These are phyloP conservation scores for Cybosia mesomella DNA, from an alignment of 2,888 invertebrate genomes.

Conservation along the genomic window DNA sequence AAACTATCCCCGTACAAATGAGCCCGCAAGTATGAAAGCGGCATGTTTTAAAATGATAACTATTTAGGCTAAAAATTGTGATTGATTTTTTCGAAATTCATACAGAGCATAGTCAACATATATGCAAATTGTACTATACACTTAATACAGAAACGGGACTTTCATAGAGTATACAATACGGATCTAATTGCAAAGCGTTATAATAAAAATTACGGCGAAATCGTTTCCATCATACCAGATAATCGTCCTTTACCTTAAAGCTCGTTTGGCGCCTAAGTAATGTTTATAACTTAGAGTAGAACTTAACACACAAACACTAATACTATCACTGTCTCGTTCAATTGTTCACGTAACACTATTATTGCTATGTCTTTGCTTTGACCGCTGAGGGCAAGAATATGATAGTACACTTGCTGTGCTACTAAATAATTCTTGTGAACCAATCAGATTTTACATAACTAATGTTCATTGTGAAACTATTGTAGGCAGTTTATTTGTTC, in stretches of 20 bases:
- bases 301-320: slow-evolving; percentile 53
- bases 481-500: neutral
- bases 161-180: slow-evolving; percentile 9
- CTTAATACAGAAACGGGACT: slow-evolving; percentile 5
- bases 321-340: slow-evolving; percentile 49
- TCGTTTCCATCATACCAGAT: slow-evolving; percentile 43
- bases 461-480: neutral
- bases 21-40: slow-evolving; percentile 6
- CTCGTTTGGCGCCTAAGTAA: slow-evolving; percentile 53
- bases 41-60: neutral
- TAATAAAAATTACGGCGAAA: slow-evolving; percentile 38
- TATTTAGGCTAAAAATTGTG: slow-evolving; percentile 7
- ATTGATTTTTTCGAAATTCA: slow-evolving; percentile 12
- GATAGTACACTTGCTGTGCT: neutral
- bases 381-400: slow-evolving; percentile 25
- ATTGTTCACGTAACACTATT: slow-evolving; percentile 53
- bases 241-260: slow-evolving; percentile 49
- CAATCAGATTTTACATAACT: slow-evolving; percentile 17
- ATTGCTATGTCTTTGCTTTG: slow-evolving; percentile 42
- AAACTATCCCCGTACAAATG: slow-evolving; percentile 9
- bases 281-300: slow-evolving; percentile 51
- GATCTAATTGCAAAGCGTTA: slow-evolving; percentile 18
- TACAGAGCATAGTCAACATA: slow-evolving; percentile 1
- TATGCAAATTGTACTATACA: slow-evolving; percentile 8
- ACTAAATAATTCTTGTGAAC: slow-evolving; percentile 6